A percentile compares a stretch with the other conserved stretches of the same genome.
Evolutionary conservation across 1,140 invertebrate genomes (phyloP).

Genomic region (Drosophila neocordata): DNA sequence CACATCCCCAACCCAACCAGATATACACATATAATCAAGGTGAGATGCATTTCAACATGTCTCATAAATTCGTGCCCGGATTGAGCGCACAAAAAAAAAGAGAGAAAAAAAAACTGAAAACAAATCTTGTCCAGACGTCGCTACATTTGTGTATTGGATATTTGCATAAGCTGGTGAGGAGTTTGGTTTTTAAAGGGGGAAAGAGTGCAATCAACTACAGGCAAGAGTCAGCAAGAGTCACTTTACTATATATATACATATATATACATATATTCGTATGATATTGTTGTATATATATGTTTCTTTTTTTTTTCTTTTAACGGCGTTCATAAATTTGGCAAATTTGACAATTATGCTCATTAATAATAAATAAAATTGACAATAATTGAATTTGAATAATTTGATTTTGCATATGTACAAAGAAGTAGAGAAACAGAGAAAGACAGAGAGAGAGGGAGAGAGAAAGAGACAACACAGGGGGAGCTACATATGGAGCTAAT

Average conservation of each 20-base stretch:
- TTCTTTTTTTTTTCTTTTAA: constrained; percentile 22
- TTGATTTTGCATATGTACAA: constrained; percentile 62
- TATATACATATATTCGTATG: constrained; percentile 4
- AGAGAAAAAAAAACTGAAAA: constrained; percentile 34
- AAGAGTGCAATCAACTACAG: constrained; percentile 20
- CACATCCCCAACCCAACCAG: constrained; percentile 4
- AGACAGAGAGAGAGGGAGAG: constrained; percentile 1
- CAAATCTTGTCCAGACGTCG: constrained; percentile 49
- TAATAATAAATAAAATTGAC: constrained; percentile 83
- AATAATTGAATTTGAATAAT: constrained; percentile 82
- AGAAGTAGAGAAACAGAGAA: background rate
- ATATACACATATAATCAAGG: constrained; percentile 62
- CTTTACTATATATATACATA: constrained; percentile 7
- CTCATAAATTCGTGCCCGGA: constrained; percentile 79
- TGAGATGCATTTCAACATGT: constrained; percentile 82
- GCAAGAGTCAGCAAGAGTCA: constrained; percentile 14
- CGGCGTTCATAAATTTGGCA: constrained; percentile 79
- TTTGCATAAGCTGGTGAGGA: constrained; percentile 63
- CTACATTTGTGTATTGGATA: constrained; percentile 23
- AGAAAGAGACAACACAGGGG: background rate
- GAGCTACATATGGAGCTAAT: constrained; percentile 62
- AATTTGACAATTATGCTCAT: constrained; percentile 82
- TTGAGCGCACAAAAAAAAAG: constrained; percentile 56
- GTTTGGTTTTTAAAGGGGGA: background rate
- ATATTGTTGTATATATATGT: constrained; percentile 1